These are phyloP conservation scores for Anableps anableps DNA, from an alignment of 2,797 vertebrate species.

Conservation along the genomic window DNA sequence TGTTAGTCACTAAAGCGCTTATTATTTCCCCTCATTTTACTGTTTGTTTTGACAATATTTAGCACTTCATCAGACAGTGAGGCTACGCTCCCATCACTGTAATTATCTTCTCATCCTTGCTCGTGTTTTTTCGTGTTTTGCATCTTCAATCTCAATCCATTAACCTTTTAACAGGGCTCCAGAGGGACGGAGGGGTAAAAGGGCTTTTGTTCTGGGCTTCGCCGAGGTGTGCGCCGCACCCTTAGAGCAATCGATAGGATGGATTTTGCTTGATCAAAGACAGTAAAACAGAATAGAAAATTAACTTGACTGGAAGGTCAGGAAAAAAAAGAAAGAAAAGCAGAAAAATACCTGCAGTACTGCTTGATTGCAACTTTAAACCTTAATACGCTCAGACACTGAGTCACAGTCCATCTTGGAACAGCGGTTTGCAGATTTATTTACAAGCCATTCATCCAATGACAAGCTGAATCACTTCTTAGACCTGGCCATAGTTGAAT, in stretches of 20 bases:
- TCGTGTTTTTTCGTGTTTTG: slow-evolving; percentile 44
- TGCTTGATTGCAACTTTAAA: slow-evolving; percentile 60
- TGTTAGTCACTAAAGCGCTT: slow-evolving; percentile 39
- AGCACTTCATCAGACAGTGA: slow-evolving; percentile 47
- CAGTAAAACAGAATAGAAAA: slow-evolving; percentile 26
- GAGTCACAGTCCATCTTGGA: slow-evolving; percentile 26
- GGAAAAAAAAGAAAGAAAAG: slow-evolving; percentile 18
- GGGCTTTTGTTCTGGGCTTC: slow-evolving; percentile 50
- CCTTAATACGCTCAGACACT: slow-evolving; percentile 18
- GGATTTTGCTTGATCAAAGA: slow-evolving; percentile 64
- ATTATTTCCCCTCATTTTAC: slow-evolving; percentile 37
- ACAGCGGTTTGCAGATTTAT: slow-evolving; percentile 17
- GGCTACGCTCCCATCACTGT: slow-evolving; percentile 33
- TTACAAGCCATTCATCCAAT: slow-evolving; percentile 3
- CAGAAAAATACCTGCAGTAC: slow-evolving; percentile 14
- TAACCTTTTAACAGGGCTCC: slow-evolving; percentile 59
- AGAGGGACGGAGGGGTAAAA: slow-evolving; percentile 12
- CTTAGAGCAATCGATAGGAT: slow-evolving; percentile 26
- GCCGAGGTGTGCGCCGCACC: slow-evolving; percentile 12
- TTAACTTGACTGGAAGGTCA: slow-evolving; percentile 25
- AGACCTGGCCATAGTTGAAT: neutral
- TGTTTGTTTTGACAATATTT: slow-evolving; percentile 42
- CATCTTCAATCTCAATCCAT: slow-evolving; percentile 57
- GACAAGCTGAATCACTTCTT: neutral
- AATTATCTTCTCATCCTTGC: slow-evolving; percentile 43